Evolutionary conservation across 2,113 vertebrate genomes (phyloP).

Genomic region (Scatophagus argus): DNA sequence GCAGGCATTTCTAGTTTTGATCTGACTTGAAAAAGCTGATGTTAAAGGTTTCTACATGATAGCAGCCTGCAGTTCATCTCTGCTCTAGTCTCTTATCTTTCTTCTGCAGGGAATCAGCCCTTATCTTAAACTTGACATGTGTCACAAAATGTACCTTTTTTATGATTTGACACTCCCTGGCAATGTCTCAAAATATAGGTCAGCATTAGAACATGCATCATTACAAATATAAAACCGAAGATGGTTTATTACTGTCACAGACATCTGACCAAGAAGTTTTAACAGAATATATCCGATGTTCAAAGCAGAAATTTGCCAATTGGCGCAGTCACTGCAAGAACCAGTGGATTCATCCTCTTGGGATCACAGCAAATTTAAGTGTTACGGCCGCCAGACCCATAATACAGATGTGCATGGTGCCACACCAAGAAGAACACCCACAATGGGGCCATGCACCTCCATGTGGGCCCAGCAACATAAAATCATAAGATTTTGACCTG

Average conservation of each 20-base stretch:
- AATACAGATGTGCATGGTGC: neutral
- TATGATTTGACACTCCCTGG: conserved; percentile 24
- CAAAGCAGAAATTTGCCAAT: neutral
- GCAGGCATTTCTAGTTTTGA: neutral
- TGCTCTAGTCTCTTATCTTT: conserved; percentile 66
- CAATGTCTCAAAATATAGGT: conserved; percentile 12
- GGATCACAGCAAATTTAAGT: neutral
- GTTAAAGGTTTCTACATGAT: conserved; percentile 45
- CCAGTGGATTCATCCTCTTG: neutral
- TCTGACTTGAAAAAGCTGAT: conserved; percentile 35
- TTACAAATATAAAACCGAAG: neutral
- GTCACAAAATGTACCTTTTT: conserved; percentile 46
- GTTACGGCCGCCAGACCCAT: neutral
- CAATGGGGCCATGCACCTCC: neutral
- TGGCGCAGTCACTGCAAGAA: neutral
- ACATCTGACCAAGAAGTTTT: neutral
- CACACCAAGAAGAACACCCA: neutral
- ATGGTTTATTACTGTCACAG: neutral
- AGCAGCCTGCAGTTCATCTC: conserved; percentile 24
- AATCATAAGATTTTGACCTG: neutral
- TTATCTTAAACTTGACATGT: conserved; percentile 53
- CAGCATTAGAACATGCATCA: neutral
- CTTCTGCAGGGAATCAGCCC: conserved; percentile 32
- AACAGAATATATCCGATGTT: neutral
- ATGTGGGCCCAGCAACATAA: neutral